Conservation (phyloP, 2,888 invertebrate genomes). For the Heterodera filipjevi region DNA sequence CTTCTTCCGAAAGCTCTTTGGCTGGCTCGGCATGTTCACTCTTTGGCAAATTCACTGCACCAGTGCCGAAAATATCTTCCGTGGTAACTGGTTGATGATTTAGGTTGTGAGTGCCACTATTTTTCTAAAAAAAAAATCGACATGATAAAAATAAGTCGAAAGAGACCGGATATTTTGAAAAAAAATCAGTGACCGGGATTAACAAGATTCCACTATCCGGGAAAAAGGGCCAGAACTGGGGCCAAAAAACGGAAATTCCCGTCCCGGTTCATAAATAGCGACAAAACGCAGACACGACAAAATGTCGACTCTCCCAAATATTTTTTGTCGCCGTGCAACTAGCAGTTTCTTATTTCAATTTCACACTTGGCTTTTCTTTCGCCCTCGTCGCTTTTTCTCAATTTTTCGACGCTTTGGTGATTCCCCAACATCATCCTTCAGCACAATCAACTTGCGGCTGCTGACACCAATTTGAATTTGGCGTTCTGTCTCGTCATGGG, state of each 20-base stretch:
- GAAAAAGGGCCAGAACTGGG: too few relatives aligned
- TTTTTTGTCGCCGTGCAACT: neutral
- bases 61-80: neutral
- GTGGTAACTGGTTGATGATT: neutral
- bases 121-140: neutral
- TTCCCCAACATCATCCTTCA: neutral
- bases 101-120: neutral
- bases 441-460: neutral
- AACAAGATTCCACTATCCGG: too few relatives aligned
- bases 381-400: neutral
- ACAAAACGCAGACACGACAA: too few relatives aligned
- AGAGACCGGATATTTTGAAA: too few relatives aligned
- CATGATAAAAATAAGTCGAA: too few relatives aligned
- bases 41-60: neutral
- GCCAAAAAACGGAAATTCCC: too few relatives aligned
- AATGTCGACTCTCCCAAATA: too few relatives aligned
- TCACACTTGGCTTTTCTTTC: neutral
- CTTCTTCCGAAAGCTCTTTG: neutral
- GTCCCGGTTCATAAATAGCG: too few relatives aligned
- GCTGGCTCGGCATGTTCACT: neutral
- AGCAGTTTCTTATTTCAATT: neutral
- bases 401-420: neutral
- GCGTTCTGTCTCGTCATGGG: neutral
- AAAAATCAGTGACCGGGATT: too few relatives aligned
- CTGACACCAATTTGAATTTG: neutral